Evolutionary conservation across 2,113 vertebrate species (phyloP).

Genomic region (Thalassoma bifasciatum): DNA sequence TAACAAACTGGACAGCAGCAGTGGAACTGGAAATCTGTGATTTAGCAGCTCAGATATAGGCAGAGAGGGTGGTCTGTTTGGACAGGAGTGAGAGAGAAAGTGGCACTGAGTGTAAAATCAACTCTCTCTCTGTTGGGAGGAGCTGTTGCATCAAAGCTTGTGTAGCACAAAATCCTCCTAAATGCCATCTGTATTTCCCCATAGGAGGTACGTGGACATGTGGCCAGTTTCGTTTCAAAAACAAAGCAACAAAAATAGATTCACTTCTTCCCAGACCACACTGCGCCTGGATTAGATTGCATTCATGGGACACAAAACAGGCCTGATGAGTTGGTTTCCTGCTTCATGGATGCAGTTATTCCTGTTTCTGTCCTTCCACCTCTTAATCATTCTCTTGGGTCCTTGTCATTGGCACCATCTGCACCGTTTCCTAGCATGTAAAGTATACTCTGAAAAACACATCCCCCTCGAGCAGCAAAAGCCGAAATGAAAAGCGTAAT

Average conservation of each 20-base stretch:
- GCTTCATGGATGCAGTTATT: slow-evolving; percentile 22
- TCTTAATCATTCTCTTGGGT: slow-evolving; percentile 38
- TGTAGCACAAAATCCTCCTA: neutral
- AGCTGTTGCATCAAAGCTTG: neutral
- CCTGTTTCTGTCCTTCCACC: slow-evolving; percentile 29
- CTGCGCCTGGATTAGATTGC: slow-evolving; percentile 49
- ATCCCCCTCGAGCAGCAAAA: neutral
- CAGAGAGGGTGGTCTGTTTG: slow-evolving; percentile 45
- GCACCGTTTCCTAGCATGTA: slow-evolving; percentile 43
- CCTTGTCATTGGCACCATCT: slow-evolving; percentile 46
- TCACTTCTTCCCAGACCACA: slow-evolving; percentile 10
- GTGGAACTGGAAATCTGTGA: slow-evolving; percentile 27
- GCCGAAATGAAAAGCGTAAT: slow-evolving; percentile 17
- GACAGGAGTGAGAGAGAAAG: slow-evolving; percentile 10
- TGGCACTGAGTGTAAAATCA: slow-evolving; percentile 12
- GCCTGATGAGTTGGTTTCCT: slow-evolving; percentile 20
- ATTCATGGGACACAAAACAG: slow-evolving; percentile 50
- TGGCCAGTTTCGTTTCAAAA: slow-evolving; percentile 44
- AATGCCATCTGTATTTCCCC: slow-evolving; percentile 8
- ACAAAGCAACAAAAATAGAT: slow-evolving; percentile 54
- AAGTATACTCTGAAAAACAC: slow-evolving; percentile 55
- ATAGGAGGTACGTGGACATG: neutral
- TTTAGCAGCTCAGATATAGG: slow-evolving; percentile 10
- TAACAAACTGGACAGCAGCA: slow-evolving; percentile 25
- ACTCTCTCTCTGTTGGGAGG: slow-evolving; percentile 27